Evolutionary conservation across 2,113 vertebrate genomes (phyloP), one percentile per base, ranked within the genome.

Genomic region (Gobius niger): DNA sequence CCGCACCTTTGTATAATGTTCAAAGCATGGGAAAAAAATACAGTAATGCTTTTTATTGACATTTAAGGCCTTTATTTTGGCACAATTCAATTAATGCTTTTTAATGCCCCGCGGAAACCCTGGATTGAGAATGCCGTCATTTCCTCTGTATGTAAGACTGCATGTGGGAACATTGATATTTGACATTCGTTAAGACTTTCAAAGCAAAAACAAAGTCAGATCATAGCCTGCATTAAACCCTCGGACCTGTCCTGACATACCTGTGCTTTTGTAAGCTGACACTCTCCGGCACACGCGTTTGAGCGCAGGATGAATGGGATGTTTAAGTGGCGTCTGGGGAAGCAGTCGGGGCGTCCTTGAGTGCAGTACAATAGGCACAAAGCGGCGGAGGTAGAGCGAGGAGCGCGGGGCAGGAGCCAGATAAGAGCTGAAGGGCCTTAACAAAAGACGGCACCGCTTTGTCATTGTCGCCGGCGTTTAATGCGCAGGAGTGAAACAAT

Each of bases 401-500:
- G 77, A 79, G 85, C 72, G 53, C 78, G 74, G 85, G 90, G 81
- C 66, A 63, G 78, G 79, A 82, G 76, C 15, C 67, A 86, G 89
- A 87, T 87, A 89, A 88, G 83, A 83, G 83, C 53, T 34, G 72
- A 68, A 85, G 83, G 78, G 83, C 82, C 78, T 85, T 86, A 82
- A 87, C 86, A 88, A 89, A 88, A 82, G 87, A 73, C 75, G 79
- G 2, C 86, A 71, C 85, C 60, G 74, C 89, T 91, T 87, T 85
- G 86, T 89, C 90, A 89, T 88, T 91, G 90, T 88, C 87, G 85
- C 81, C 62, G 76, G 84, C 76, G 51, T 89, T 91, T 91, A 91
- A 92, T 90, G 89, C 90, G 88, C 81, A 75, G 78, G 81, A 91
- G 91, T 91, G 86, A 91, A 90, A 92, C 87, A 89, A 90, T 89